These are phyloP conservation scores for Dendrolimus punctatus DNA, from an alignment of 1,140 invertebrate species.

Conservation along the genomic window DNA sequence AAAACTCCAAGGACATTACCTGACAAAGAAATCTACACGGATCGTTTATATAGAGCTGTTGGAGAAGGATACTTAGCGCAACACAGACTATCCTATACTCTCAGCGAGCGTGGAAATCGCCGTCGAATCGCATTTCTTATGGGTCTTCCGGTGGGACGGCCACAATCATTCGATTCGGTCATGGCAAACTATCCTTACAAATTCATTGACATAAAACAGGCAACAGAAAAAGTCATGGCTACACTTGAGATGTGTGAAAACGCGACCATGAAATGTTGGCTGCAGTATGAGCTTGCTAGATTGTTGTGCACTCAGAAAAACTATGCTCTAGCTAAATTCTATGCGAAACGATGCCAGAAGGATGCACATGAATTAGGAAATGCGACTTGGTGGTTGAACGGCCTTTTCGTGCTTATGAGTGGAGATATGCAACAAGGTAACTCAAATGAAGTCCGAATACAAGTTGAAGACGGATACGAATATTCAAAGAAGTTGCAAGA, in stretches of 20 bases:
- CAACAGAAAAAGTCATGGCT: conserved; percentile 41
- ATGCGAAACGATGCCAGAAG: conserved; percentile 68
- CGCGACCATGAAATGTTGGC: conserved; percentile 68
- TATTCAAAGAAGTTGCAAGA: conserved; percentile 57
- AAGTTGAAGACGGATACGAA: conserved; percentile 59
- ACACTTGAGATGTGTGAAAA: conserved; percentile 59
- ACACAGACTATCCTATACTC: conserved; percentile 54
- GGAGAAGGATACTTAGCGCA: conserved; percentile 54
- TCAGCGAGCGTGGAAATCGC: conserved; percentile 56
- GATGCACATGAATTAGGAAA: conserved; percentile 60
- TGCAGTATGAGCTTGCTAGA: conserved; percentile 69
- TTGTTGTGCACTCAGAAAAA: conserved; percentile 66
- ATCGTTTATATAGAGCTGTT: conserved; percentile 53
- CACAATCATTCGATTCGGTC: conserved; percentile 57
- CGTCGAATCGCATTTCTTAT: conserved; percentile 58
- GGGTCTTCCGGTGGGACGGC: conserved; percentile 49
- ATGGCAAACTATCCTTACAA: conserved; percentile 61
- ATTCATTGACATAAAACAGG: conserved; percentile 55
- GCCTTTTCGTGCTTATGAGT: conserved; percentile 62
- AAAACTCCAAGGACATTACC: conserved; percentile 53
- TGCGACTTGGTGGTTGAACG: conserved; percentile 68
- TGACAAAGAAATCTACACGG: conserved; percentile 53
- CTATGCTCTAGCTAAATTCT: conserved; percentile 70
- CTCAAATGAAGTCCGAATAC: conserved; percentile 64
- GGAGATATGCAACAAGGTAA: conserved; percentile 70